Percentiles rank a stretch among this genome's conserved stretches.
Conservation (phyloP, 2,888 invertebrate genomes). For the Eupithecia inturbata region DNA sequence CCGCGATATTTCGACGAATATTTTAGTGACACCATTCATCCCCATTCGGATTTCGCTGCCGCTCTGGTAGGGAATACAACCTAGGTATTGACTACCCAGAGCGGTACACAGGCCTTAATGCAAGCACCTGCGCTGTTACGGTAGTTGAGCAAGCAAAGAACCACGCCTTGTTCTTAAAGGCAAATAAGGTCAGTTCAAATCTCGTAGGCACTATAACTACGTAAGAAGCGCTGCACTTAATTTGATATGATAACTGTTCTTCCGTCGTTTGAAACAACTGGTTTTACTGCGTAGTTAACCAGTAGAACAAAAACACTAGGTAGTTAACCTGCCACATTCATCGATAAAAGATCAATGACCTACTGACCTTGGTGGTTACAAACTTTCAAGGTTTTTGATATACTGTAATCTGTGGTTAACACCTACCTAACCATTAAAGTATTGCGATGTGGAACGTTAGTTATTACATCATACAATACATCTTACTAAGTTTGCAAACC, state of each 20-base stretch:
- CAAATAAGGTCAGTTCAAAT: conserved; percentile 5
- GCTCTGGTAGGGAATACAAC: not conserved
- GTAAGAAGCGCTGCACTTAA: not conserved
- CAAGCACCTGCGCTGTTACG: not conserved
- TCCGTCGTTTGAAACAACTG: not conserved
- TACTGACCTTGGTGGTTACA: not conserved
- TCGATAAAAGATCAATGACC: conserved; percentile 10
- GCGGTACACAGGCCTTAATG: not conserved
- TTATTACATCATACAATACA: not conserved
- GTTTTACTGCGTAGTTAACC: not conserved
- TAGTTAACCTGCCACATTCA: not conserved
- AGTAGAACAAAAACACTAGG: not conserved
- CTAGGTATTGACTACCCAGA: not conserved
- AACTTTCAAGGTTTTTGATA: conserved; percentile 5
- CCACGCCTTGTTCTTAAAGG: not conserved
- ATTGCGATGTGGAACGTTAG: not conserved
- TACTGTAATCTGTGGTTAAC: no score
- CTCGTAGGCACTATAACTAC: not conserved
- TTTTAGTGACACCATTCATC: not conserved
- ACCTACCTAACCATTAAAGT: not conserved
- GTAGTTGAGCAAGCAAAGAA: not conserved
- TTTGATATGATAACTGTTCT: conserved; percentile 10
- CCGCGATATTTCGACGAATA: not conserved
- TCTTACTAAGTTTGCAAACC: not conserved
- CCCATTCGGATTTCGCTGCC: not conserved